Evolutionary conservation across 2,113 vertebrate species (phyloP).

Genomic region (Erythrocercus mccallii): DNA sequence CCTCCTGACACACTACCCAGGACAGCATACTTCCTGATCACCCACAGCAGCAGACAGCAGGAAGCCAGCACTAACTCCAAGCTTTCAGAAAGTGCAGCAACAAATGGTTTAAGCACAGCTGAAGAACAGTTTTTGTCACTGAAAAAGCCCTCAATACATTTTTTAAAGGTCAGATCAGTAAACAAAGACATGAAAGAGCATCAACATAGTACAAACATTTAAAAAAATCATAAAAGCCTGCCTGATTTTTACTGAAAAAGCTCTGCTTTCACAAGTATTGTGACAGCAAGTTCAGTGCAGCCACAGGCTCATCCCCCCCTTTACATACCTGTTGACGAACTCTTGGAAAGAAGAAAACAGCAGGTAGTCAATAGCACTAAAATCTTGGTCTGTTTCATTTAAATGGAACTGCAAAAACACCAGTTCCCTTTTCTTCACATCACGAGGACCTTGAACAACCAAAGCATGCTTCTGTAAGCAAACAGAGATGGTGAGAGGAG

Average conservation of each 20-base stretch:
- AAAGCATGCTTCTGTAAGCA: conserved; percentile 81
- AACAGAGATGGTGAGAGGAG: neutral
- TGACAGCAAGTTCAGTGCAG: neutral
- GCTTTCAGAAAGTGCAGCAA: neutral
- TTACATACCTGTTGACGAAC: conserved; percentile 70
- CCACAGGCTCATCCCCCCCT: neutral
- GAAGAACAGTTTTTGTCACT: neutral
- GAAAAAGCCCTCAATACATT: neutral
- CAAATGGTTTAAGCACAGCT: neutral
- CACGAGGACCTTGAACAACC: conserved; percentile 87
- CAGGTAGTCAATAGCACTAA: conserved; percentile 97
- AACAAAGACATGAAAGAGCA: neutral
- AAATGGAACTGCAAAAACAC: conserved; percentile 94
- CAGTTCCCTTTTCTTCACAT: conserved; percentile 88
- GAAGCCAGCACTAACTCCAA: neutral
- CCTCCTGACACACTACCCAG: neutral
- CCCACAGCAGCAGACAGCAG: neutral
- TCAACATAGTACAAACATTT: neutral
- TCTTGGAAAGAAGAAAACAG: conserved; percentile 90
- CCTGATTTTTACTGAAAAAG: neutral
- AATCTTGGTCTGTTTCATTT: conserved; percentile 90
- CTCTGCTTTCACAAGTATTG: neutral
- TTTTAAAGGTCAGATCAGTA: neutral
- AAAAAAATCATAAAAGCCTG: neutral
- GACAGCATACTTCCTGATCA: neutral